These are phyloP conservation scores for Sphenopsis melanotis DNA, from an alignment of 2,797 vertebrate genomes.

Conservation along the genomic window DNA sequence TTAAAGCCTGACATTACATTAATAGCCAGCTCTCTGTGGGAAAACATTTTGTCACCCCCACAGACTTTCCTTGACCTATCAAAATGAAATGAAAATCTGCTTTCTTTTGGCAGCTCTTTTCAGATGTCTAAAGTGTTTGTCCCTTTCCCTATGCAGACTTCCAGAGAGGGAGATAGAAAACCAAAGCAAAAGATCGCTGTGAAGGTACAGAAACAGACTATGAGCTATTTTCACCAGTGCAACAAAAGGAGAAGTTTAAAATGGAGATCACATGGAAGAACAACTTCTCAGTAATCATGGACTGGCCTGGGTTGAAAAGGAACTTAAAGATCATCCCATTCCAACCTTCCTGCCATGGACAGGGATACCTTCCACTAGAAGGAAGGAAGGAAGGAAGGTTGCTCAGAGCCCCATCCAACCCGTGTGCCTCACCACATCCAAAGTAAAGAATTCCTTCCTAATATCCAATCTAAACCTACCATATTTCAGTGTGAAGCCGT, in stretches of 20 bases:
- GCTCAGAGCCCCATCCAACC: not conserved
- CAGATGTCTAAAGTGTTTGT: not conserved
- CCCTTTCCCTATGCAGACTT: not conserved
- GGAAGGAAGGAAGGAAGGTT: not conserved
- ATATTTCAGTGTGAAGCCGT: not conserved
- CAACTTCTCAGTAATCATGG: not conserved
- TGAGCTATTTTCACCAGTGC: not conserved
- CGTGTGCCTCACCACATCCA: not conserved
- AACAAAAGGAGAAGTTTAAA: not conserved
- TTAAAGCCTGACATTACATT: not conserved
- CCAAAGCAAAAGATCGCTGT: not conserved
- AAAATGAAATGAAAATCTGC: slow-evolving; percentile 12
- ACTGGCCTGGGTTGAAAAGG: not conserved
- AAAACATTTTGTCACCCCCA: not conserved
- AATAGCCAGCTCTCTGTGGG: not conserved
- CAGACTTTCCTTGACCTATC: not conserved
- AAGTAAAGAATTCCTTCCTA: not conserved
- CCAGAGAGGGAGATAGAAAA: not conserved
- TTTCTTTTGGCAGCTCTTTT: not conserved
- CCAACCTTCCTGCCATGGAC: not conserved
- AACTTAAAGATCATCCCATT: not conserved
- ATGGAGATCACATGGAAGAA: not conserved
- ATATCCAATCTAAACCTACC: not conserved
- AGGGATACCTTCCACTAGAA: no score
- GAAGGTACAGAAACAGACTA: not conserved